Evolutionary conservation across 1,140 invertebrate genomes (phyloP), one percentile per base, ranked within the genome.

Genomic region (Apis dorsata): DNA sequence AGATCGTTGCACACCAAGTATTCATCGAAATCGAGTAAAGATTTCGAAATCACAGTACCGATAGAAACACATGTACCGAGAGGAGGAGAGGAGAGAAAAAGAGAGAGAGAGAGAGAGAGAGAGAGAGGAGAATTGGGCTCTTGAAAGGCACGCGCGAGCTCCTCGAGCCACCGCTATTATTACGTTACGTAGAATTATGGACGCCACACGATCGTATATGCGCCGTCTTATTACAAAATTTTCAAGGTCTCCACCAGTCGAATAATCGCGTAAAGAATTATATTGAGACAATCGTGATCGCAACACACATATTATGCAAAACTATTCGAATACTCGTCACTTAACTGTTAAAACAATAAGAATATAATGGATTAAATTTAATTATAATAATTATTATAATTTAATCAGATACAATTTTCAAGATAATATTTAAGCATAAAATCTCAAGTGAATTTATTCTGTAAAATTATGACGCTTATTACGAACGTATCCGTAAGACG

Each of bases 131-230:
- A 49, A 49, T 44, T 51, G 62, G 19, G 19, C 75, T 49, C 53
- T 68, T 28, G 63, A 68, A 77, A 77, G 65, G 65, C 53, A 69
- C 65, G 62, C 75, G 51, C 75, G 71, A 13, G 75, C 51, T 53
- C 51, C n/a, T 49, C 44, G 2, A 53, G 13, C 66, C 68, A 24
- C 66, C 34, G 77, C 66, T 79, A 70, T 70, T 79, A 79, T 79
- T 79, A 79, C 24, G 77, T 79, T 69, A 79, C 77, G 77, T 79
- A 66, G 66, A 79, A 79, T 79, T 44, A 78, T 53, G 53, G 13
- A 55, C 65, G 65, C 53, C 53, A 13, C 59, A 62, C 60, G 65
- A 57, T 57, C 63, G 51, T 59, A 28, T 28, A 57, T 24, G 21
- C 65, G 55, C 34, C 44, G 55, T 71, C 57, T n/a, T 80, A 53